Conservation (phyloP, 2,113 vertebrate genomes). For the Columbina picui region DNA sequence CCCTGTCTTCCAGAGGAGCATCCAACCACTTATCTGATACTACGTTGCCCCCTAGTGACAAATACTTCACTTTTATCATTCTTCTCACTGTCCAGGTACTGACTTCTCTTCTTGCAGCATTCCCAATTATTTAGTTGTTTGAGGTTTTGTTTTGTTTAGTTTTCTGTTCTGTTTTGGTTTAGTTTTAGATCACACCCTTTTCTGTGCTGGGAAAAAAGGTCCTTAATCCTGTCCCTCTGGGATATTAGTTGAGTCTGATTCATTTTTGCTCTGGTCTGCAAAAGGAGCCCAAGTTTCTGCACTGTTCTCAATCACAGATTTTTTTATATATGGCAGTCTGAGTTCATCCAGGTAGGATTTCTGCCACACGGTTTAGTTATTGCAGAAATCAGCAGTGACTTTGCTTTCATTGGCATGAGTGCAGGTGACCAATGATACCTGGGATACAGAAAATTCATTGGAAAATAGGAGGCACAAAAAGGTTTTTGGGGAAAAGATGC, state of each 20-base stretch:
- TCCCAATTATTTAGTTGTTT: neutral
- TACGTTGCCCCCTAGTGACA: slow-evolving; percentile 33
- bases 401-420: neutral
- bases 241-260: neutral
- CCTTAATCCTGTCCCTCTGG: neutral
- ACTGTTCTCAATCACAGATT: neutral
- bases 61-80: neutral
- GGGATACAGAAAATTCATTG: neutral
- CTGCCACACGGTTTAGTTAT: neutral
- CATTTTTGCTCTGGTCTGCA: neutral
- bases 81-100: neutral
- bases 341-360: neutral
- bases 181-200: accelerated
- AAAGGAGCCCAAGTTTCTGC: neutral
- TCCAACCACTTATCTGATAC: neutral
- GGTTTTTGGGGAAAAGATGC: accelerated
- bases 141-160: neutral
- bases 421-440: neutral
- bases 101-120: neutral
- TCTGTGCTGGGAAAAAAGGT: neutral
- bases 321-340: accelerated
- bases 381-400: neutral
- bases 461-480: neutral
- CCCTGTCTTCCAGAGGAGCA: neutral
- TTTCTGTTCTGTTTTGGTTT: neutral